Base-by-base conservation (phyloP, 1,140 invertebrate genomes). In the Telenomus remus region DNA sequence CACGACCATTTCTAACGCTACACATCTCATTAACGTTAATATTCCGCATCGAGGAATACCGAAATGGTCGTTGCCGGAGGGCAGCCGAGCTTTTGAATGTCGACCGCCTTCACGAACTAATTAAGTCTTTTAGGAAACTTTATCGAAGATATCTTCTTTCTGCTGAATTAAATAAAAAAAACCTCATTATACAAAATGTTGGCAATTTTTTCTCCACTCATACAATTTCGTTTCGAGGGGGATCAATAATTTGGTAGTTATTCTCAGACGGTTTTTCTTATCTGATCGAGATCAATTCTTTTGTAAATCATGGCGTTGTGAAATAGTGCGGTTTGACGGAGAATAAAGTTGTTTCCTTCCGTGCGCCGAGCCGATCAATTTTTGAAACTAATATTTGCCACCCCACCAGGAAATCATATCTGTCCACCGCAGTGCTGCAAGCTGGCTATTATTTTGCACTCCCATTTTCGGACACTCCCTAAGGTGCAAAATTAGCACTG, bases 1-100 rank as follows among this genome's bases (percentile, higher is more conserved):
- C 69, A 68, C 61, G 61, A 72, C 75, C 63, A 48, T 72, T 77
- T 76, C 63, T 49, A 50, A 75, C 72, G 72, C 64, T 69, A 64
- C 72, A 76, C 73, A 70, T 76, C 73, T 70, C 73, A 70, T 76
- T 76, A 70, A 54, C 65, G 73, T 76, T 76, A 70, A 70, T 75
- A 75, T 75, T 75, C 12, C 27, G 72, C 64, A 75, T 75, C 69
- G 69, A 61, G 35, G 59, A 46, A 69, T 69, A 57, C 51, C 53
- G 72, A 69, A 69, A 64, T 64, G 48, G 43, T 42, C 57, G 37
- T n/a, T 53, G 43, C 43, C 56, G 19, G 48, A 66, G 72, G 71
- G 63, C 51, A 55, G 37, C 60, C 10, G 10, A 71, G 19, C 47
- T 74, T 74, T 66, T 66, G 56, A 57, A 68, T 63, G 60, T 68